Percentiles rank a stretch among this genome's conserved stretches.
These are phyloP conservation scores for Graphium colonna DNA, from an alignment of 2,888 invertebrate genomes.

Conservation along the genomic window DNA sequence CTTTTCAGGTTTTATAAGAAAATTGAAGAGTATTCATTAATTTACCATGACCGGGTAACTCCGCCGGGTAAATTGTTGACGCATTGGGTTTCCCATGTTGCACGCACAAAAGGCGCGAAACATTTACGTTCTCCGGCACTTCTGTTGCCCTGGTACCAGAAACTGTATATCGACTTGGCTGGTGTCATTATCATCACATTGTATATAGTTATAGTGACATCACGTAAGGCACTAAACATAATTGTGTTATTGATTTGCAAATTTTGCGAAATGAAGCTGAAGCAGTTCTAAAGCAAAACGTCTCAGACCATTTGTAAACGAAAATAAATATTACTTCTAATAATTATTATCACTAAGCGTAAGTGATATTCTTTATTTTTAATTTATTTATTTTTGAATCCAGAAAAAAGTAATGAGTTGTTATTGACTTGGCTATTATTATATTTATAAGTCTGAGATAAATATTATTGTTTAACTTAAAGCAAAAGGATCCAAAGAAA, in stretches of 20 bases:
- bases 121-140: conserved; percentile 25
- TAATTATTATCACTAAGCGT: no score
- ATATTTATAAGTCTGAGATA: no score
- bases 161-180: conserved; percentile 26
- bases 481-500: no score
- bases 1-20: conserved; percentile 42
- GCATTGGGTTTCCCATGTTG: conserved; percentile 33
- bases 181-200: conserved; percentile 9
- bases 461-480: no score
- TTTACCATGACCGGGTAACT: conserved; percentile 30
- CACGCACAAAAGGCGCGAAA: conserved; percentile 28
- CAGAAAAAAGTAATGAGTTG: no score
- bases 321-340: no score
- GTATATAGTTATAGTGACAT: neutral
- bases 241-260: no score
- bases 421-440: no score
- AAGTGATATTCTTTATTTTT: no score
- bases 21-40: conserved; percentile 39
- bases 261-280: neutral
- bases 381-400: no score
- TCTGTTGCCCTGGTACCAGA: conserved; percentile 27
- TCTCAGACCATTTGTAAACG: no score
- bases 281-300: no score
- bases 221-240: neutral
- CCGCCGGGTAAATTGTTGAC: conserved; percentile 29